phyloP scores from a whole-genome alignment of 2,888 invertebrate genomes.

The Tridacna crocea region DNA sequence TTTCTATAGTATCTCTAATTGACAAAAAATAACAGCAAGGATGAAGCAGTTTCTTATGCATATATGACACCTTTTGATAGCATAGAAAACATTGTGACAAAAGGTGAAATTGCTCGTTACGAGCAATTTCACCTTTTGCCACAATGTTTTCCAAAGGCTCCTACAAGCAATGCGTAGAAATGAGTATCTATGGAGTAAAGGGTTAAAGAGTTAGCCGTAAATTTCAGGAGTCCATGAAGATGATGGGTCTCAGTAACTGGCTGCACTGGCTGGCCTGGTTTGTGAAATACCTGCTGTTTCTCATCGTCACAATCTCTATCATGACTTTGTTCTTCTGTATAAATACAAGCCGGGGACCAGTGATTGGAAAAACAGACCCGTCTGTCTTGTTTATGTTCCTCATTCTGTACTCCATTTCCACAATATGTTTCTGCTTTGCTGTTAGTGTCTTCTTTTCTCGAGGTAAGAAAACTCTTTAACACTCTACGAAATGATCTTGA shows the following conservation, averaged over 20 bases:
- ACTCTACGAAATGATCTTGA: not conserved
- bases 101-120: too few relatives aligned
- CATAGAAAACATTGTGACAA: too few relatives aligned
- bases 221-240: constrained; percentile 93
- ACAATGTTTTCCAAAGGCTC: too few relatives aligned
- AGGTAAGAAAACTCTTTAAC: constrained; percentile 85
- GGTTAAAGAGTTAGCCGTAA: not conserved
- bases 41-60: too few relatives aligned
- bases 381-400: constrained; percentile 89
- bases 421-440: constrained; percentile 92
- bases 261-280: constrained; percentile 95
- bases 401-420: constrained; percentile 89
- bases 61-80: too few relatives aligned
- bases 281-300: constrained; percentile 89
- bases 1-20: too few relatives aligned
- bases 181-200: too few relatives aligned
- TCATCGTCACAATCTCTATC: constrained; percentile 87
- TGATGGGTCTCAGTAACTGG: constrained; percentile 94
- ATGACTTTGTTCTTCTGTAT: constrained; percentile 83
- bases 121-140: too few relatives aligned
- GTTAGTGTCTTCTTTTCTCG: constrained; percentile 92
- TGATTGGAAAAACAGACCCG: constrained; percentile 89
- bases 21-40: too few relatives aligned
- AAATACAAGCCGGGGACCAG: constrained; percentile 83
- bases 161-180: too few relatives aligned